Evolutionary conservation across 1,140 invertebrate species (phyloP), one percentile per base, ranked within the genome.

Genomic region (Macrotrachela quadricornifera): DNA sequence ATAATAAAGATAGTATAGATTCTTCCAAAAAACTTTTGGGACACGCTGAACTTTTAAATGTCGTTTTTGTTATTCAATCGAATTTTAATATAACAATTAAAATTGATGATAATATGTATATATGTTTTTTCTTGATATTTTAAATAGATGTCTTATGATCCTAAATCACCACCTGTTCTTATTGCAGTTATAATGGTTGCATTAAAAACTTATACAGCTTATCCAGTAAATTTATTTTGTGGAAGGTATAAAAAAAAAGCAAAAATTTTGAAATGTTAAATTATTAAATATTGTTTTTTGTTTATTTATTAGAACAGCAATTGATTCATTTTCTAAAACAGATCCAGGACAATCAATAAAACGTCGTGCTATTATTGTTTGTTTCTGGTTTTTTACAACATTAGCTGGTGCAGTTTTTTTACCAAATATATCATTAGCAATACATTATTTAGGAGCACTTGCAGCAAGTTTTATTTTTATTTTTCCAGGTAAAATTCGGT

Each of bases 201-300:
- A 2, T 54, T 80, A 0, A 81, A 81, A 64, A 80, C 78, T 50
- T 76, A 77, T 61, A 78, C 77, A 0, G 80, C 79, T 0, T 81
- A 80, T 66, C 79, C 79, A 8, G 78, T 80, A n/a, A 66, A 81
- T 3, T 60, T 77, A 3, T 79, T 80, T 57, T 81, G 79, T 70
- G 79, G 79, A 10, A 64, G 73, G 71, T 73, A 62, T 56, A 8
- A 30, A 8, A 8, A 30, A 30, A 30, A 8, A n/a, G n/a, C n/a
- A n/a, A n/a, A n/a, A n/a, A n/a, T n/a, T 58, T 53, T 13, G 10
- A 51, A 12, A n/a, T 38, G 11, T 10, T 14, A 11, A 12, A 49
- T 12, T 52, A 13, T 46, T 46, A 17, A 46, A 14, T 49, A 47
- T 46, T 70, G 68, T 54, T 66, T 30, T 48, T 4, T 10, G 49